These are phyloP conservation scores for Arenaria interpres DNA, from an alignment of 2,113 vertebrate genomes.

Conservation along the genomic window DNA sequence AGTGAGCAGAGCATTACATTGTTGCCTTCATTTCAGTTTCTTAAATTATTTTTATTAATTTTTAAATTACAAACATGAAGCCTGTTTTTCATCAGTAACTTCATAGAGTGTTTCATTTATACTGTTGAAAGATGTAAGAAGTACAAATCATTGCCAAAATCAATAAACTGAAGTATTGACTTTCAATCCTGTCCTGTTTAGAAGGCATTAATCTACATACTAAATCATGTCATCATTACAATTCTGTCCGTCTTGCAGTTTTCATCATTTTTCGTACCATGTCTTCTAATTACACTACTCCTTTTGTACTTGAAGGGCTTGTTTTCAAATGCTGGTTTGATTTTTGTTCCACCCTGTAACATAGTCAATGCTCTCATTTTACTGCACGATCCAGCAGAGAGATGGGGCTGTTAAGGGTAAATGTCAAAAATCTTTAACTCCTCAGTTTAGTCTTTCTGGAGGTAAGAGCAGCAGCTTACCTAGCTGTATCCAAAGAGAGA, in stretches of 20 bases:
- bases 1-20: background rate
- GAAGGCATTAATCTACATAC: conserved; percentile 46
- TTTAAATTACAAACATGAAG: conserved; percentile 49
- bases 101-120: conserved; percentile 28
- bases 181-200: conserved; percentile 54
- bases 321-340: conserved; percentile 11
- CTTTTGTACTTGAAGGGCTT: conserved; percentile 13
- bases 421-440: background rate
- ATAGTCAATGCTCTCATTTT: background rate
- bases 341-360: background rate
- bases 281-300: background rate
- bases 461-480: background rate
- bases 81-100: conserved; percentile 47
- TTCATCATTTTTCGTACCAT: conserved; percentile 27
- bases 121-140: conserved; percentile 47
- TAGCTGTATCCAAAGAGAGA: background rate
- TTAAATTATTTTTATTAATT: conserved; percentile 34
- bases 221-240: conserved; percentile 43
- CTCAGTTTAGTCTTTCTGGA: background rate
- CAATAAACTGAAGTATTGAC: conserved; percentile 59
- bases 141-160: conserved; percentile 43
- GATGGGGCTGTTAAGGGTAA: background rate
- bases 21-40: conserved; percentile 17
- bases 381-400: background rate
- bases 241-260: conserved; percentile 51